phyloP scores from a whole-genome alignment of 2,113 vertebrate genomes.

The Columba janthina region DNA sequence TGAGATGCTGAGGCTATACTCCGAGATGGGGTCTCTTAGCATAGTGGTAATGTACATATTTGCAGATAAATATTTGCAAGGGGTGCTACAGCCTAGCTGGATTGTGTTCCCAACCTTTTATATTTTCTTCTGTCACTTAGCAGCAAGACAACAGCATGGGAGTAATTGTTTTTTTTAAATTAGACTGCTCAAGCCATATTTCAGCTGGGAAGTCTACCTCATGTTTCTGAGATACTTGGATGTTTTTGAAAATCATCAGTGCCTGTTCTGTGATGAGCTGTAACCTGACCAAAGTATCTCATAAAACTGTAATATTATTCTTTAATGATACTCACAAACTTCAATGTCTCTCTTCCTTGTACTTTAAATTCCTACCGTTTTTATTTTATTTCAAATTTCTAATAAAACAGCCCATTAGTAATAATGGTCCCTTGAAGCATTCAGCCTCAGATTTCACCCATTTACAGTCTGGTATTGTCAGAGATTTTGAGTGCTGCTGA shows the following conservation, averaged over 20 bases:
- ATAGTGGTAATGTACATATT: background rate
- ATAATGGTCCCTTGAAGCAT: slow-evolving; percentile 13
- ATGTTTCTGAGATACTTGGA: background rate
- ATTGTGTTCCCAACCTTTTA: background rate
- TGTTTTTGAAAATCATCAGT: background rate
- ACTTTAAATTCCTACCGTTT: slow-evolving; percentile 21
- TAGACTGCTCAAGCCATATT: background rate
- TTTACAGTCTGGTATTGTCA: background rate
- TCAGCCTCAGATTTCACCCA: slow-evolving; percentile 17
- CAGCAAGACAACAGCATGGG: background rate
- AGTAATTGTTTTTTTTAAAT: background rate
- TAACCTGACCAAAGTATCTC: background rate
- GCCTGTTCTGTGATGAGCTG: background rate
- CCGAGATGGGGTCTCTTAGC: background rate
- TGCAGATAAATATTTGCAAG: background rate
- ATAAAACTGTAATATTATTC: slow-evolving; percentile 23
- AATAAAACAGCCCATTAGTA: slow-evolving; percentile 51
- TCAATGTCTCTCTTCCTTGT: background rate
- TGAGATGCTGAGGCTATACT: background rate
- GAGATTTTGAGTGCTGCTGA: slow-evolving; percentile 5
- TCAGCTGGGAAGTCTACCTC: background rate
- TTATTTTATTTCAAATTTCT: slow-evolving; percentile 38
- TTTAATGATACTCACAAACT: slow-evolving; percentile 6
- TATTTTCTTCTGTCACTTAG: background rate
- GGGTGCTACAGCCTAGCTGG: background rate